phyloP scores from a whole-genome alignment of 1,140 invertebrate genomes.

The Caenorhabditis briggsae region DNA sequence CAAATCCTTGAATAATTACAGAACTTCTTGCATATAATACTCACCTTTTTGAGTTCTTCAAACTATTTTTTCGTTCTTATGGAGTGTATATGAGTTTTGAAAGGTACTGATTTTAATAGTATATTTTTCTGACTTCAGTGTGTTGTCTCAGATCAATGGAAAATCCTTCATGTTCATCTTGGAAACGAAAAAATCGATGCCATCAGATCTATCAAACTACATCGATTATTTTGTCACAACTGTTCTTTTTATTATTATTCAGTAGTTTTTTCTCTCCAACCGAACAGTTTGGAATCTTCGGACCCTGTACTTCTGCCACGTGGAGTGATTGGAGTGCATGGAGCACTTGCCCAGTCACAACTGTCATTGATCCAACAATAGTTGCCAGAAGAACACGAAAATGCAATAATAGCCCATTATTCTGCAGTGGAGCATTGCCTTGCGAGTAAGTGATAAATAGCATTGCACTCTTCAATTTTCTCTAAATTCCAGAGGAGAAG shows the following conservation, averaged over 20 bases:
- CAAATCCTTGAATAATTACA: constrained; percentile 5
- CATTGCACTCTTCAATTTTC: neutral
- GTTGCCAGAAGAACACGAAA: neutral
- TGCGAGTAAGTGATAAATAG: neutral
- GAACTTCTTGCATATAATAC: neutral
- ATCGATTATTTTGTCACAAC: neutral
- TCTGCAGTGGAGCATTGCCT: neutral
- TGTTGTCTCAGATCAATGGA: constrained; percentile 43
- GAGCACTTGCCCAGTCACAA: neutral
- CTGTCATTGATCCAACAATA: constrained; percentile 6
- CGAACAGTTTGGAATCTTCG: neutral
- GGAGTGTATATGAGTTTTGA: constrained; percentile 36
- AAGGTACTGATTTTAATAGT: neutral
- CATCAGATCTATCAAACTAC: neutral
- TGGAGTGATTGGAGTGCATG: constrained; percentile 22
- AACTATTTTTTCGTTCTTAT: neutral
- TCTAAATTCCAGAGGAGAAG: neutral
- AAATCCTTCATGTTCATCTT: constrained; percentile 43
- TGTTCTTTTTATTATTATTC: constrained; percentile 25
- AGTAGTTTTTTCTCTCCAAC: constrained; percentile 18
- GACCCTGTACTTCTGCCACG: neutral
- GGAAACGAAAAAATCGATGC: constrained; percentile 42
- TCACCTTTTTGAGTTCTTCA: neutral
- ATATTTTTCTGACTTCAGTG: neutral
- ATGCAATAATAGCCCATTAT: neutral